phyloP scores from a whole-genome alignment of 2,888 invertebrate genomes.

The Drosophila cyrtoloma region DNA sequence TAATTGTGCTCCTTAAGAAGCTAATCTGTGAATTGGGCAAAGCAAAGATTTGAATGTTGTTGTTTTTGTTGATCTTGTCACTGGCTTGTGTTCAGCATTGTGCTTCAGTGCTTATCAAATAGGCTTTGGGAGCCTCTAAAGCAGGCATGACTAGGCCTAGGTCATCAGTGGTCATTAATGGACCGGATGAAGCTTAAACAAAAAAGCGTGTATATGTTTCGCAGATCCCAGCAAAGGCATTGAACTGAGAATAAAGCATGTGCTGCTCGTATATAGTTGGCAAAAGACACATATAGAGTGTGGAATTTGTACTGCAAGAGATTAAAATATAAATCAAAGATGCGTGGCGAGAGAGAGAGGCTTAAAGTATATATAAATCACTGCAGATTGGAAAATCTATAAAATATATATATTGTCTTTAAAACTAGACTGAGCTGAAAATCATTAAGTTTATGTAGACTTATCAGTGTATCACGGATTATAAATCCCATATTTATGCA shows the following conservation, averaged over 20 bases:
- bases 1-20: slow-evolving; percentile 3
- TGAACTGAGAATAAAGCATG: slow-evolving; percentile 64
- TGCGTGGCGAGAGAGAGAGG: not conserved
- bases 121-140: slow-evolving; percentile 25
- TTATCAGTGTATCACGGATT: not conserved
- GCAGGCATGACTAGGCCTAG: slow-evolving; percentile 57
- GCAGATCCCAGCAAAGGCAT: slow-evolving; percentile 60
- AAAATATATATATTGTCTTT: not conserved
- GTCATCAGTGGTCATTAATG: slow-evolving; percentile 37
- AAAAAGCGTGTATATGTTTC: slow-evolving; percentile 34
- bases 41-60: slow-evolving; percentile 2
- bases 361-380: slow-evolving; percentile 3
- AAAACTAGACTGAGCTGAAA: not conserved
- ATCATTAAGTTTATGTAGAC: not conserved
- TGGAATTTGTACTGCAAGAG: slow-evolving; percentile 71
- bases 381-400: not conserved
- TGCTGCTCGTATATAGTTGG: slow-evolving; percentile 49
- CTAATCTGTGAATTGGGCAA: slow-evolving; percentile 45
- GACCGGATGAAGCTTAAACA: slow-evolving; percentile 55
- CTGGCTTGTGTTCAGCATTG: slow-evolving; percentile 18
- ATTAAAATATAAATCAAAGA: slow-evolving; percentile 51
- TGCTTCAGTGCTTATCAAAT: slow-evolving; percentile 52
- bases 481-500: not conserved
- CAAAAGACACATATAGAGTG: slow-evolving; percentile 5
- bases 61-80: slow-evolving; percentile 5